phyloP scores from a whole-genome alignment of 2,797 vertebrate species.

The Melanotaenia boesemani region DNA sequence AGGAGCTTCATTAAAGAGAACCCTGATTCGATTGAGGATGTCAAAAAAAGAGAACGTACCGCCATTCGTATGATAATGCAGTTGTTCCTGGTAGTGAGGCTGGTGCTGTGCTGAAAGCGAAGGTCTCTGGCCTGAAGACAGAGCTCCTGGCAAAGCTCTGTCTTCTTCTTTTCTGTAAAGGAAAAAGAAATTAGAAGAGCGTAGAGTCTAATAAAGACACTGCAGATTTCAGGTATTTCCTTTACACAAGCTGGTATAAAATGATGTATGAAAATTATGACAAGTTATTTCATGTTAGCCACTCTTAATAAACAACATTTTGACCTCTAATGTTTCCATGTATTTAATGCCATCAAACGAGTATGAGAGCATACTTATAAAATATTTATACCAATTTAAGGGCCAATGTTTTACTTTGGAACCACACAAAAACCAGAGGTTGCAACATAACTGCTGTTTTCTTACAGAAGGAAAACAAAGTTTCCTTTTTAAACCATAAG shows the following conservation, averaged over 20 bases:
- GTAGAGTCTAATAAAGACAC: background rate
- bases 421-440: background rate
- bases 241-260: background rate
- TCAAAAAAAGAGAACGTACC: conserved; percentile 75
- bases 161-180: conserved; percentile 93
- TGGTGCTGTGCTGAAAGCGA: conserved; percentile 94
- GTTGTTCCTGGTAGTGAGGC: conserved; percentile 92
- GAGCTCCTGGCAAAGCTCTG: conserved; percentile 94
- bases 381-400: background rate
- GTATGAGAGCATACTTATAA: background rate
- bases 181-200: background rate
- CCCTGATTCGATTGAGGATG: accelerated
- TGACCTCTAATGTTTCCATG: background rate
- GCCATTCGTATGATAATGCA: conserved; percentile 96
- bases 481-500: background rate
- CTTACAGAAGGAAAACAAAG: background rate
- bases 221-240: background rate
- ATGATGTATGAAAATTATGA: background rate
- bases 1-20: background rate
- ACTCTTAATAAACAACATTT: background rate
- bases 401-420: background rate
- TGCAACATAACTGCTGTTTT: background rate
- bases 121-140: conserved; percentile 95
- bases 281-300: background rate
- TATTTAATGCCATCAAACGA: background rate